phyloP scores from a whole-genome alignment of 2,113 vertebrate species.

The Dolichotis patagonum region DNA sequence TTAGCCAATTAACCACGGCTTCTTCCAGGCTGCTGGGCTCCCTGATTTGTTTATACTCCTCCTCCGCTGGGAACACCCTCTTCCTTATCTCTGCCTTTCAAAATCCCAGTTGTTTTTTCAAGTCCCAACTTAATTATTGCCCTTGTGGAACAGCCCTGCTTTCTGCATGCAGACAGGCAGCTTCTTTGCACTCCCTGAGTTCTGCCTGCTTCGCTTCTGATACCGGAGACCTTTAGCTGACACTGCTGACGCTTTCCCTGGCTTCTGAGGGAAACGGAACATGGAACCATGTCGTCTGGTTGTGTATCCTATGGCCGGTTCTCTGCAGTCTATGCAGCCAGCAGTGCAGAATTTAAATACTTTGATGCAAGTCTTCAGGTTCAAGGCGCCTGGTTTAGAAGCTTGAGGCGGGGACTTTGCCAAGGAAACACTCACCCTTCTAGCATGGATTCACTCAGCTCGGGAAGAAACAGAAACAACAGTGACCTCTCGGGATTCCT shows the following conservation, averaged over 20 bases:
- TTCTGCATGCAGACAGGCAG: background rate
- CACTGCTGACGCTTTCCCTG: background rate
- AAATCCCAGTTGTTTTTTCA: background rate
- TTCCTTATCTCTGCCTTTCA: background rate
- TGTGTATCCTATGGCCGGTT: background rate
- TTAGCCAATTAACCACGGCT: background rate
- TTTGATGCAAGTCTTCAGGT: background rate
- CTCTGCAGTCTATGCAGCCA: background rate
- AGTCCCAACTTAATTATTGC: background rate
- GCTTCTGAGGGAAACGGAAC: background rate
- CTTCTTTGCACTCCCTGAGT: background rate
- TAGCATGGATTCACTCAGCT: background rate
- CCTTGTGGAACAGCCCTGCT: background rate
- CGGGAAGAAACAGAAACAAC: background rate
- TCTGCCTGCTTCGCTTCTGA: background rate
- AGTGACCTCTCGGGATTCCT: background rate
- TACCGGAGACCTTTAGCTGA: background rate
- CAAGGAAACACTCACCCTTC: background rate
- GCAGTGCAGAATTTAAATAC: background rate
- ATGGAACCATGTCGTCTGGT: background rate
- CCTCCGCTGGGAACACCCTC: background rate
- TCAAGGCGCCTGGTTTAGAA: background rate
- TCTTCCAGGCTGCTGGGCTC: background rate
- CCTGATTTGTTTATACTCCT: background rate
- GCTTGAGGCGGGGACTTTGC: background rate